Evolutionary conservation across 1,140 invertebrate genomes (phyloP).

Genomic region (Mya arenaria): DNA sequence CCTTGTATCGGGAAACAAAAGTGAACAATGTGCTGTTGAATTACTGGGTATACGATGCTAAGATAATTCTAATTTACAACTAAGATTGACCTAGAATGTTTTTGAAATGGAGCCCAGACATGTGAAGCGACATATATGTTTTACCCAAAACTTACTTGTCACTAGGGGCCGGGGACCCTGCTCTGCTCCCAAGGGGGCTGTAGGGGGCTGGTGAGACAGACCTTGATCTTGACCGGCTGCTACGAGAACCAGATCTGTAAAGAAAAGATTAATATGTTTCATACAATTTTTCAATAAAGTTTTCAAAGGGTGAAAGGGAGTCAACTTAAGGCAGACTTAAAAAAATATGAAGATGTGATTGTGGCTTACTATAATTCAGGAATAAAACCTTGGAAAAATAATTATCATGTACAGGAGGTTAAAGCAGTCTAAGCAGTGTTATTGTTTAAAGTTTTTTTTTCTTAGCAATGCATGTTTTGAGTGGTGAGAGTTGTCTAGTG

Average conservation of each 20-base stretch:
- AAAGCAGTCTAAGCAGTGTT: background rate
- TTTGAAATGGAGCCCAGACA: background rate
- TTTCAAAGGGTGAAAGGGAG: background rate
- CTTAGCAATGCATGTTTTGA: too few species aligned
- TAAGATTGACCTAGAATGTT: too few species aligned
- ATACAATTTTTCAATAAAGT: background rate
- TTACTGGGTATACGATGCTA: too few species aligned
- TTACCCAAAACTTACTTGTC: constrained; percentile 36
- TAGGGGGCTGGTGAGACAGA: constrained; percentile 43
- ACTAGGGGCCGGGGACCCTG: constrained; percentile 22
- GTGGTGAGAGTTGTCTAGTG: too few species aligned
- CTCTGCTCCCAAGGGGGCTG: constrained; percentile 35
- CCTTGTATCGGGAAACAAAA: too few species aligned
- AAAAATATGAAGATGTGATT: too few species aligned
- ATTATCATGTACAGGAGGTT: background rate
- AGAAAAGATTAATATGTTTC: background rate
- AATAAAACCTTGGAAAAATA: background rate
- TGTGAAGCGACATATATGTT: background rate
- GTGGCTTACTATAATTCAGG: background rate
- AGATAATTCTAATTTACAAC: too few species aligned
- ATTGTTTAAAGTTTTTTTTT: too few species aligned
- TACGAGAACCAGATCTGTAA: constrained; percentile 7
- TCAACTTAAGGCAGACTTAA: background rate
- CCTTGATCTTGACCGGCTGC: constrained; percentile 28
- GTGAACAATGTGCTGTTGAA: too few species aligned